A percentile compares a stretch with the other conserved stretches of the same genome.
These are phyloP conservation scores for Rhorus exstirpatorius DNA, from an alignment of 2,888 invertebrate genomes.

Conservation along the genomic window DNA sequence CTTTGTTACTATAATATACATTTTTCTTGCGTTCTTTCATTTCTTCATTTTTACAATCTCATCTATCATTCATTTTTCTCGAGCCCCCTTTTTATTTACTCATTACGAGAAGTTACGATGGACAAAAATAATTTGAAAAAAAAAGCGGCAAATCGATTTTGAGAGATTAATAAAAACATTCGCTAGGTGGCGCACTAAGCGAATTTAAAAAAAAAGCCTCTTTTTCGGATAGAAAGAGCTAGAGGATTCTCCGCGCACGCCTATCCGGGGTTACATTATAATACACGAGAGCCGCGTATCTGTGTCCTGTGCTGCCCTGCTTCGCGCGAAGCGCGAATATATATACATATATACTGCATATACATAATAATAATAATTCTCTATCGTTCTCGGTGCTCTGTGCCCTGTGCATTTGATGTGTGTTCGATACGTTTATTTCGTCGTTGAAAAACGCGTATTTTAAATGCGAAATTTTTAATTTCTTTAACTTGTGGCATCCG, in stretches of 20 bases:
- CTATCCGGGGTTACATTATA: constrained; percentile 27
- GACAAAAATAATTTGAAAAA: no score
- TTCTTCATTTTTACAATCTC: no score
- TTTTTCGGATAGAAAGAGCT: constrained; percentile 25
- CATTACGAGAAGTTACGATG: no score
- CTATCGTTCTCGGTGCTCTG: constrained; percentile 62
- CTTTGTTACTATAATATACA: no score
- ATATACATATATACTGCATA: constrained; percentile 39
- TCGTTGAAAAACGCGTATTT: constrained; percentile 40
- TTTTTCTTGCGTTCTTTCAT: no score
- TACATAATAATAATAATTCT: constrained; percentile 53
- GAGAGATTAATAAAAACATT: constrained; percentile 43
- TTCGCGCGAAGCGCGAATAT: constrained; percentile 69
- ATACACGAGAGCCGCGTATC: constrained; percentile 42
- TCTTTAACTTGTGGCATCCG: constrained; percentile 12
- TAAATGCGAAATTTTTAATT: constrained; percentile 34
- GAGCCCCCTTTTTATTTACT: no score
- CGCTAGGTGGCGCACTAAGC: constrained; percentile 52
- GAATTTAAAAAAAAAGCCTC: constrained; percentile 39
- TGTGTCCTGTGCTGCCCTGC: constrained; percentile 68
- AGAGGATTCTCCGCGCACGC: constrained; percentile 47
- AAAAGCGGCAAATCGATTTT: neutral
- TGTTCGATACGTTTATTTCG: constrained; percentile 32
- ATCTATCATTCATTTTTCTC: no score
- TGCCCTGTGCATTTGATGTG: constrained; percentile 62